A percentile compares a stretch with the other conserved stretches of the same genome.
Conservation (phyloP, 1,140 invertebrate genomes). For the Lucilia sericata region DNA sequence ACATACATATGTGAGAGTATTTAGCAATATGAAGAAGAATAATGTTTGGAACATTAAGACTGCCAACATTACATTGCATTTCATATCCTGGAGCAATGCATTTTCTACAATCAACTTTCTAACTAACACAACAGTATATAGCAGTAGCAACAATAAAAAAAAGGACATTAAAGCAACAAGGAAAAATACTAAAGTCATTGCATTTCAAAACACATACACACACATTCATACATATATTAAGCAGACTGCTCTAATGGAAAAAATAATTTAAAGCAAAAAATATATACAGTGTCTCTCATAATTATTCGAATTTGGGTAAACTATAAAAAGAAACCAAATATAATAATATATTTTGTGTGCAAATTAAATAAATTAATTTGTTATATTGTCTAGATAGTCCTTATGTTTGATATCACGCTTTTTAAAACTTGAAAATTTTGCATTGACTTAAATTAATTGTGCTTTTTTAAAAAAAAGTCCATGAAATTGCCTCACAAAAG, state of each 20-base stretch:
- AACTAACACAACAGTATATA: background rate
- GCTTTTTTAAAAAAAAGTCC: too few species aligned
- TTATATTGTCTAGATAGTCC: too few species aligned
- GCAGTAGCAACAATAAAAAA: background rate
- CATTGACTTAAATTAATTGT: too few species aligned
- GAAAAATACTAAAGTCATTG: conserved; percentile 18
- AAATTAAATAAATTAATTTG: too few species aligned
- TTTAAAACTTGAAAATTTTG: too few species aligned
- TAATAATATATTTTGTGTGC: too few species aligned
- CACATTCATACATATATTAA: background rate
- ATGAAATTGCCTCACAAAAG: too few species aligned
- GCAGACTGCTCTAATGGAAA: background rate
- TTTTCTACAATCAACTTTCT: background rate
- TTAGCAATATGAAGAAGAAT: conserved; percentile 22
- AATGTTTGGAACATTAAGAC: background rate
- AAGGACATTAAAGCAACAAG: conserved; percentile 14
- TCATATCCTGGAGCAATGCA: conserved; percentile 22
- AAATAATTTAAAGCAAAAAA: background rate
- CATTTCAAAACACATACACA: background rate
- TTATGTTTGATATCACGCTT: too few species aligned
- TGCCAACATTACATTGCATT: conserved; percentile 10
- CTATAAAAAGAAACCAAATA: background rate
- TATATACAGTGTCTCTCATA: too few species aligned
- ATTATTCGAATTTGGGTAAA: too few species aligned
- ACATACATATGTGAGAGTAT: background rate